Percentiles rank a stretch among this genome's conserved stretches.
Evolutionary conservation across 2,113 vertebrate species (phyloP).

Genomic region (Vireo altiloquus): DNA sequence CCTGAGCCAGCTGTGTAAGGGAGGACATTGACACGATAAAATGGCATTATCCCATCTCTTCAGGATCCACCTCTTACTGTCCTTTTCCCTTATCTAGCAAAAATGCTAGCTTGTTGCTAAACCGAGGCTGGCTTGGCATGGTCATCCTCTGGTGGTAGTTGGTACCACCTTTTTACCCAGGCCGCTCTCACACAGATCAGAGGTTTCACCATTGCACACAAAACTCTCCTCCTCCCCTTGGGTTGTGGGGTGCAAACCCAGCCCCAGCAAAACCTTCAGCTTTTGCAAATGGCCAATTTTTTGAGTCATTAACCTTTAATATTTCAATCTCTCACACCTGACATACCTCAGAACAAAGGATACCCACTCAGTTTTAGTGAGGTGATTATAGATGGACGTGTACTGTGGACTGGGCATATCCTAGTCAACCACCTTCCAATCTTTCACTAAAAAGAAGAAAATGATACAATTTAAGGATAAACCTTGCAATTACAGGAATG

Average conservation of each 20-base stretch:
- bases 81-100: not conserved
- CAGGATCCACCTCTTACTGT: not conserved
- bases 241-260: not conserved
- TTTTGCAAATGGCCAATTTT: not conserved
- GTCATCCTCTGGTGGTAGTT: not conserved
- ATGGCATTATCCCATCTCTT: not conserved
- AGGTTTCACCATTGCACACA: not conserved
- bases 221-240: not conserved
- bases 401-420: not conserved
- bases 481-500: not conserved
- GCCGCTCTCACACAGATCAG: not conserved
- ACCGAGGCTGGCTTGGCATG: too few species aligned
- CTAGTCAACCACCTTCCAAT: not conserved
- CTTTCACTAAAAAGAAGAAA: not conserved
- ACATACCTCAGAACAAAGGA: not conserved
- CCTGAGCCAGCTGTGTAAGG: not conserved
- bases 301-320: not conserved
- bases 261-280: not conserved
- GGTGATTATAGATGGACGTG: not conserved
- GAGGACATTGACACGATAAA: not conserved
- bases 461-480: not conserved
- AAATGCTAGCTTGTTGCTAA: not conserved
- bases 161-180: not conserved
- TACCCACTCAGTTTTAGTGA: rapidly evolving
- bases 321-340: not conserved